Base-by-base conservation (phyloP, 2,797 vertebrate genomes). In the Alca torda region DNA sequence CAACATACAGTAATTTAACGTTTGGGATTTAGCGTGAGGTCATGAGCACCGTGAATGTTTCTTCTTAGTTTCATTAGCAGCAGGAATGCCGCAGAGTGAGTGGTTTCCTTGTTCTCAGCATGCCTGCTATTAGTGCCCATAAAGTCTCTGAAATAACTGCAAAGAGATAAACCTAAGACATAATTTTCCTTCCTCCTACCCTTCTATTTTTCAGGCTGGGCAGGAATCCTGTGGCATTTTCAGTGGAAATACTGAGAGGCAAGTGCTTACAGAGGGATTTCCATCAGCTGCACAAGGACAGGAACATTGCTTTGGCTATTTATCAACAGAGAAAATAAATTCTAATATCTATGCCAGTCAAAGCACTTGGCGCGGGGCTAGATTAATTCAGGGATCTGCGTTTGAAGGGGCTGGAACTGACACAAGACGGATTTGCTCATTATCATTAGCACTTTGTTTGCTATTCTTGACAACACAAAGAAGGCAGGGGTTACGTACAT, bases 381-480 rank as follows among this genome's bases (percentile, higher is more conserved):
- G 54, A 57, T 90, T 88, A 92, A 96, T 95, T 84, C 2, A 0
- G 46, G 61, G 63, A 94, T 93, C 63, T 93, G 37, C 24, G 4
- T 94, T 96, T 80, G 43, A 96, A 39, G 43, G 35, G 53, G 5
- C 50, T 95, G 86, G 76, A 95, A 57, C 63, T 53, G 67, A 93
- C 51, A 95, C 76, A 89, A 96, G 87, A 85, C 46, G 46, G 67
- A 90, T 94, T 94, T 88, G 18, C 61, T 86, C 70, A 77, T 94
- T 87, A 70, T 90, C 86, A 77, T 93, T 97, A 96, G 89, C 81
- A 89, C 57, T 83, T 91, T 80, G 61, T 92, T 93, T 96, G 75
- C 56, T 84, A 45, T 79, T 89, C 97, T 93, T 95, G 67, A 94
- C 54, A 94, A 76, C 68, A 80, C 50, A 84, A 89, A 95, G 75